Evolutionary conservation across 2,113 vertebrate genomes (phyloP).

Genomic region (Gambusia affinis): DNA sequence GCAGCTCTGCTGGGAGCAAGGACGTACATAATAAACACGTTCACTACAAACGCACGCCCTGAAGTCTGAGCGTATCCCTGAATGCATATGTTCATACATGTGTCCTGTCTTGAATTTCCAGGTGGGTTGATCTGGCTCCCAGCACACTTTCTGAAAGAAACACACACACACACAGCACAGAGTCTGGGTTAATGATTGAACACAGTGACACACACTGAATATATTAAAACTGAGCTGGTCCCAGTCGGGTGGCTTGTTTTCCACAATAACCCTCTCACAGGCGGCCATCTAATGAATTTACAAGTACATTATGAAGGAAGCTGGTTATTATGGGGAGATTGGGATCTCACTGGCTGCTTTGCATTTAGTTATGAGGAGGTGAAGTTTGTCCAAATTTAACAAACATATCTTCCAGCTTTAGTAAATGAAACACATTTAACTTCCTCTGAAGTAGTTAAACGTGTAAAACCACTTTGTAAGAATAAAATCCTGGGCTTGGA

Average conservation of each 20-base stretch:
- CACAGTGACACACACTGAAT: conserved; percentile 68
- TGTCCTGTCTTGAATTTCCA: conserved; percentile 52
- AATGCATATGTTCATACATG: conserved; percentile 41
- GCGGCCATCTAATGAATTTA: conserved; percentile 40
- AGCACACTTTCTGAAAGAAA: conserved; percentile 45
- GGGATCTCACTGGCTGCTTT: conserved; percentile 6
- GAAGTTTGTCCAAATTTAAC: background rate
- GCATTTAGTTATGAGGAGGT: conserved; percentile 19
- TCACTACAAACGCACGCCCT: conserved; percentile 8
- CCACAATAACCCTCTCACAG: conserved; percentile 40
- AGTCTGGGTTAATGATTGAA: conserved; percentile 76
- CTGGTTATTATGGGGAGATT: conserved; percentile 8
- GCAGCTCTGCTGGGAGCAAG: conserved; percentile 17
- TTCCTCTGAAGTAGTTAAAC: background rate
- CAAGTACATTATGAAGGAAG: conserved; percentile 37
- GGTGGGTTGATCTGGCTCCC: conserved; percentile 48
- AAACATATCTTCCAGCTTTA: background rate
- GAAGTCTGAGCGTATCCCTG: conserved; percentile 1
- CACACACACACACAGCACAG: conserved; percentile 47
- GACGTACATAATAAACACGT: conserved; percentile 5
- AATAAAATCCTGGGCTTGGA: no score
- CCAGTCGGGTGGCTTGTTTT: conserved; percentile 42
- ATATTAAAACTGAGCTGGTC: conserved; percentile 52
- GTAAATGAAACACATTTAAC: background rate
- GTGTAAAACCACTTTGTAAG: no score